Conservation (phyloP, 2,888 invertebrate genomes). For the Polydrusus cervinus region DNA sequence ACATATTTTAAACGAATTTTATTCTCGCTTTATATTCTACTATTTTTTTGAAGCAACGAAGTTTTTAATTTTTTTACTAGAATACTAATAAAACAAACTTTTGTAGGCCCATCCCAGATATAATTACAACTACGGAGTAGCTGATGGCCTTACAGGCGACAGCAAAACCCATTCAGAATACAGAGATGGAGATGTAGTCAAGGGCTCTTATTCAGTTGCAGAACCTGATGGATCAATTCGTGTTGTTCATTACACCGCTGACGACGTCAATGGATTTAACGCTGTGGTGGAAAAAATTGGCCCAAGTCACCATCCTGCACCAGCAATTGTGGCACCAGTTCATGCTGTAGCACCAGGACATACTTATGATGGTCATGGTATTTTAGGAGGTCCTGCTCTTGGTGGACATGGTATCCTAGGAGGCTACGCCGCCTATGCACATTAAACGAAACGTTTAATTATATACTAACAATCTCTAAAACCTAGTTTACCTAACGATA, state of each 20-base stretch:
- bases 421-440: conserved; percentile 9
- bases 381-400: conserved; percentile 25
- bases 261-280: conserved; percentile 73
- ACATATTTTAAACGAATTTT: too few species aligned
- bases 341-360: conserved; percentile 28
- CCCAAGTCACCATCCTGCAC: conserved; percentile 70
- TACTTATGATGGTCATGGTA: conserved; percentile 34
- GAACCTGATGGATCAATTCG: conserved; percentile 75
- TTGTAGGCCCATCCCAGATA: conserved; percentile 67
- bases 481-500: not conserved
- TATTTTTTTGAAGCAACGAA: too few species aligned
- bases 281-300: conserved; percentile 66
- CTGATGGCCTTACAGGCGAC: conserved; percentile 67
- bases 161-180: conserved; percentile 67
- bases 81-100: not conserved
- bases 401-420: conserved; percentile 43
- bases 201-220: conserved; percentile 72
- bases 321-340: conserved; percentile 13
- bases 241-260: conserved; percentile 75
- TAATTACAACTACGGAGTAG: conserved; percentile 68
- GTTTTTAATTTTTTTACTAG: too few species aligned
- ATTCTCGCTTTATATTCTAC: too few species aligned
- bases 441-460: not conserved
- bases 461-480: too few species aligned
- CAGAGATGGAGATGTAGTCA: conserved; percentile 69